phyloP scores from a whole-genome alignment of 2,113 vertebrate genomes.

The Forbesichthys papilliferus region DNA sequence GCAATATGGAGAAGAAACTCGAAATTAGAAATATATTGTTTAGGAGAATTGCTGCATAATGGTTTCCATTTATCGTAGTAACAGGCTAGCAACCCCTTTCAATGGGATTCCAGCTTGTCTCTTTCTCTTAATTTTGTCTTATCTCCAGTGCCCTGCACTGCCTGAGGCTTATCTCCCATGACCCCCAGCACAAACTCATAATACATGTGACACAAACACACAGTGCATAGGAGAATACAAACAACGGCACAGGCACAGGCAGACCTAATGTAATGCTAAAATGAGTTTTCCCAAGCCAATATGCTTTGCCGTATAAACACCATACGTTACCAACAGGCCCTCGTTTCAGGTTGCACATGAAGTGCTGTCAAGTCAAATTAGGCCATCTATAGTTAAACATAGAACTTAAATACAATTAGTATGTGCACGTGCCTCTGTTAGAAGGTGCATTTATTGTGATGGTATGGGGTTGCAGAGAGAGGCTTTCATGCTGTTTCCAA shows the following conservation, averaged over 20 bases:
- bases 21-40: conserved; percentile 29
- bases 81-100: not conserved
- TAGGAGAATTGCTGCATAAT: conserved; percentile 1
- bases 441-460: not conserved
- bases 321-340: not conserved
- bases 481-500: conserved; percentile 38
- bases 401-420: not conserved
- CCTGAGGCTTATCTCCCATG: conserved; percentile 7
- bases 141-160: conserved; percentile 12
- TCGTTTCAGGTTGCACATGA: not conserved
- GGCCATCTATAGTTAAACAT: not conserved
- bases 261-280: not conserved
- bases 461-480: not conserved
- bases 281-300: not conserved
- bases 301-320: not conserved
- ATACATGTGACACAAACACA: conserved; percentile 8
- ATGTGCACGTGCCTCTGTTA: not conserved
- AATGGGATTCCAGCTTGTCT: not conserved
- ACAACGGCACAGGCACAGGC: not conserved
- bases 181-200: conserved; percentile 8
- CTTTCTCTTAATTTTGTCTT: conserved; percentile 9
- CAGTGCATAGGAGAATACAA: not conserved
- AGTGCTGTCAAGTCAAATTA: not conserved
- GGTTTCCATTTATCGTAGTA: conserved; percentile 31
- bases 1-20: conserved; percentile 28